Conservation (phyloP, 2,113 vertebrate genomes). For the Phasianus colchicus region DNA sequence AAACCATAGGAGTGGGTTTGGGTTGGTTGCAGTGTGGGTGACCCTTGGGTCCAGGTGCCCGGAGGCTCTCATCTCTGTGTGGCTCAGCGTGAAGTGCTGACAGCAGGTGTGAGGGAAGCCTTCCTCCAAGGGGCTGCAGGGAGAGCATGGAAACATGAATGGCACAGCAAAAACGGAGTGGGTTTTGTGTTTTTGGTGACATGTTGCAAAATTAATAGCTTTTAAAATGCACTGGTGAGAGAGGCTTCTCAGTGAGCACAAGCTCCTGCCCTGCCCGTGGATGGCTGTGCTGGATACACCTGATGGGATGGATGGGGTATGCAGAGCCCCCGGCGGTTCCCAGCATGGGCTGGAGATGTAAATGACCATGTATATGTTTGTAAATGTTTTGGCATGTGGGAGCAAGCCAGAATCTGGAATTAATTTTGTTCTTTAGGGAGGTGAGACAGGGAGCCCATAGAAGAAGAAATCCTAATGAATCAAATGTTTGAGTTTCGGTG, state of each 20-base stretch:
- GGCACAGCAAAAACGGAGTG: slow-evolving; percentile 64
- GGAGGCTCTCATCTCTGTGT: neutral
- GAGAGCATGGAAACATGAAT: slow-evolving; percentile 58
- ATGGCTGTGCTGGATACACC: neutral
- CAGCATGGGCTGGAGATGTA: slow-evolving; percentile 46
- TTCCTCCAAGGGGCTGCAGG: slow-evolving; percentile 45
- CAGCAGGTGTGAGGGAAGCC: slow-evolving; percentile 60
- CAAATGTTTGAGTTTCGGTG: neutral
- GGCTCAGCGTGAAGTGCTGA: neutral
- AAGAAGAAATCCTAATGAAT: neutral
- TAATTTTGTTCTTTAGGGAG: slow-evolving; percentile 59
- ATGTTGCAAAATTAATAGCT: slow-evolving; percentile 67
- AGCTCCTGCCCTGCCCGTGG: slow-evolving; percentile 36
- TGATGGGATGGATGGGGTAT: neutral
- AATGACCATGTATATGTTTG: slow-evolving; percentile 59
- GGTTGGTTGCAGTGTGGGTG: neutral
- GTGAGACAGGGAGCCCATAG: neutral
- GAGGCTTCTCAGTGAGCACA: slow-evolving; percentile 55
- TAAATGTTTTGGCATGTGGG: slow-evolving; percentile 64
- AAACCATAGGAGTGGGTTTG: neutral
- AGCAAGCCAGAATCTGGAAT: slow-evolving; percentile 46
- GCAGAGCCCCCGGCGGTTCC: neutral
- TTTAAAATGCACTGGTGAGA: slow-evolving; percentile 29
- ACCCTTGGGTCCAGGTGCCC: neutral
- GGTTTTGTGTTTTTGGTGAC: slow-evolving; percentile 69